Conservation (phyloP, 2,797 vertebrate species). For the Chaetophractus vellerosus region DNA sequence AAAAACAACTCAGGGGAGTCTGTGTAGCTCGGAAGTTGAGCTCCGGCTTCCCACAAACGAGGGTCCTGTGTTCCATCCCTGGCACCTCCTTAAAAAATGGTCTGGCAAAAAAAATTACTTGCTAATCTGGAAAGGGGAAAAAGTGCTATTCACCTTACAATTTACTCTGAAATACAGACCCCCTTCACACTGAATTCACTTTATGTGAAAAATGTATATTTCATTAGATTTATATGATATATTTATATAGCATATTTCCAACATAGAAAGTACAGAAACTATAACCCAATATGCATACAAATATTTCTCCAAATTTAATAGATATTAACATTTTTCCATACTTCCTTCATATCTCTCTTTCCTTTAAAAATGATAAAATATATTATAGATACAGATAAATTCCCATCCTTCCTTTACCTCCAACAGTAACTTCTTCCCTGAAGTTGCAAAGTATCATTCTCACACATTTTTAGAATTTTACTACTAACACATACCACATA, state of each 20-base stretch:
- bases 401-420: background rate
- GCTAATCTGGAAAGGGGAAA: slow-evolving; percentile 60
- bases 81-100: slow-evolving; percentile 30
- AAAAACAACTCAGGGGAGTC: too few species aligned
- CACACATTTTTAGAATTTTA: background rate
- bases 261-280: slow-evolving; percentile 48
- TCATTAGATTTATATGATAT: background rate
- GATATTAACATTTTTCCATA: slow-evolving; percentile 24
- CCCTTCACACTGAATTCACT: background rate
- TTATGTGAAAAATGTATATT: slow-evolving; percentile 2
- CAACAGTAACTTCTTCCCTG: slow-evolving; percentile 24
- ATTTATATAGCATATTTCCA: background rate
- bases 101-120: slow-evolving; percentile 41
- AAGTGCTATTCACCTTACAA: slow-evolving; percentile 41
- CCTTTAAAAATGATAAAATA: background rate
- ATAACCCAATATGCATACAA: background rate
- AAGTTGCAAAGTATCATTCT: background rate
- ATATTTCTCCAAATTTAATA: slow-evolving; percentile 25
- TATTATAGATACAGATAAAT: background rate
- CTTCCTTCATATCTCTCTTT: slow-evolving; percentile 7
- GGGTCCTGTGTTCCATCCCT: too few species aligned
- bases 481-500: background rate
- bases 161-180: background rate
- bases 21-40: too few species aligned
- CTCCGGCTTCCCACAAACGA: too few species aligned